Conservation (phyloP, 2,888 invertebrate species). For the Lycophotia porphyrea region DNA sequence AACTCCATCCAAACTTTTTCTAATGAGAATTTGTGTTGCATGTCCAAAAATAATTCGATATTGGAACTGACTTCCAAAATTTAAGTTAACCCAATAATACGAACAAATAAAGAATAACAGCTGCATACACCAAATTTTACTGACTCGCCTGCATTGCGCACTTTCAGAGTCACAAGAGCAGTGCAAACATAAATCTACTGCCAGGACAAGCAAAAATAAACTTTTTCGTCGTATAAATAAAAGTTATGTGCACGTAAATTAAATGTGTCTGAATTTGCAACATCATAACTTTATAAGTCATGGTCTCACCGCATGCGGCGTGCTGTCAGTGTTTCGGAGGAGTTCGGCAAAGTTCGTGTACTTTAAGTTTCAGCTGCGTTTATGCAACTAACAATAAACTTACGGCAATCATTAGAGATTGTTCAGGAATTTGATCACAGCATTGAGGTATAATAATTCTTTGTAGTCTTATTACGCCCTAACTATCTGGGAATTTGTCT, state of each 20-base stretch:
- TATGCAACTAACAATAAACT: conserved; percentile 56
- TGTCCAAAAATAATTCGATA: conserved; percentile 46
- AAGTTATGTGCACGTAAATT: conserved; percentile 24
- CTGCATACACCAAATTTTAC: conserved; percentile 61
- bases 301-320: conserved; percentile 64
- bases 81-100: conserved; percentile 53
- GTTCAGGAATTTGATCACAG: conserved; percentile 42
- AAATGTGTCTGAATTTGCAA: conserved; percentile 58
- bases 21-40: conserved; percentile 46
- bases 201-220: conserved; percentile 24
- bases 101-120: conserved; percentile 62
- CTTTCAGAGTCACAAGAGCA: conserved; percentile 61
- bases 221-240: conserved; percentile 28
- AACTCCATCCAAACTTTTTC: conserved; percentile 1
- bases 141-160: conserved; percentile 73
- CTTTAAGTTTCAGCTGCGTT: conserved; percentile 57
- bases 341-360: conserved; percentile 65
- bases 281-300: conserved; percentile 66
- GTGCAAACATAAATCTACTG: conserved; percentile 35
- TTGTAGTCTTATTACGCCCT: not conserved
- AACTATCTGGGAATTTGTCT: conserved; percentile 9
- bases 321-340: conserved; percentile 61
- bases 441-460: conserved; percentile 13
- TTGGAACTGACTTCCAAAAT: conserved; percentile 25
- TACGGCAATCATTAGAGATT: conserved; percentile 53